A percentile compares a stretch with the other conserved stretches of the same genome.
Conservation (phyloP, 2,113 vertebrate species). For the Gobio gobio region DNA sequence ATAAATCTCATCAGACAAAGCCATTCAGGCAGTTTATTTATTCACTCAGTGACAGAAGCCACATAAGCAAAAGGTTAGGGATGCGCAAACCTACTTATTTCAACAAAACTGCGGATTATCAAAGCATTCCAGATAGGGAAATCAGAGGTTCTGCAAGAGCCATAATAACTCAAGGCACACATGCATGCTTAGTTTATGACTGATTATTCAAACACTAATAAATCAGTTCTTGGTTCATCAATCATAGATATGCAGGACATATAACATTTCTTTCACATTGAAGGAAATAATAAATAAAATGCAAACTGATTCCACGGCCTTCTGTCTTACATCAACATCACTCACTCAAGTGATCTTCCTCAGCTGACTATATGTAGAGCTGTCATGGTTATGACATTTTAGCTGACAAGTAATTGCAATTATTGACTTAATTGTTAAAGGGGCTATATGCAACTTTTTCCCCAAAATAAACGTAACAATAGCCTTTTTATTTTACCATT, state of each 20-base stretch:
- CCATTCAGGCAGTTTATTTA: neutral
- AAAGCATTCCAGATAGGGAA: neutral
- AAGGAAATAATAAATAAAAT: neutral
- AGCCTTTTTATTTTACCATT: too few relatives aligned
- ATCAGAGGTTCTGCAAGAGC: neutral
- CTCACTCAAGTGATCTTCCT: neutral
- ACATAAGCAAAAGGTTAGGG: neutral
- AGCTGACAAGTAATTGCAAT: neutral
- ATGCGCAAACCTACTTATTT: neutral
- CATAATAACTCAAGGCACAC: neutral
- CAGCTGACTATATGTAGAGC: neutral
- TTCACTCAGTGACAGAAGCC: neutral
- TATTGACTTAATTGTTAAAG: neutral
- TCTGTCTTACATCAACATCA: slow-evolving; percentile 37
- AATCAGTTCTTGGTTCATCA: neutral
- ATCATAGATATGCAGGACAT: neutral
- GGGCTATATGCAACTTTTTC: too few relatives aligned
- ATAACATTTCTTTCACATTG: neutral
- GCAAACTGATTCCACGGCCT: slow-evolving; percentile 30
- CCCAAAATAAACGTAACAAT: too few relatives aligned
- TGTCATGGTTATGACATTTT: neutral
- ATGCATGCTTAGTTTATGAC: neutral
- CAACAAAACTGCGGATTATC: neutral
- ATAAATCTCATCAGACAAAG: slow-evolving; percentile 27
- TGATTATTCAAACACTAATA: neutral